Conservation (phyloP, 2,797 vertebrate genomes). For the Loriculus beryllinus region DNA sequence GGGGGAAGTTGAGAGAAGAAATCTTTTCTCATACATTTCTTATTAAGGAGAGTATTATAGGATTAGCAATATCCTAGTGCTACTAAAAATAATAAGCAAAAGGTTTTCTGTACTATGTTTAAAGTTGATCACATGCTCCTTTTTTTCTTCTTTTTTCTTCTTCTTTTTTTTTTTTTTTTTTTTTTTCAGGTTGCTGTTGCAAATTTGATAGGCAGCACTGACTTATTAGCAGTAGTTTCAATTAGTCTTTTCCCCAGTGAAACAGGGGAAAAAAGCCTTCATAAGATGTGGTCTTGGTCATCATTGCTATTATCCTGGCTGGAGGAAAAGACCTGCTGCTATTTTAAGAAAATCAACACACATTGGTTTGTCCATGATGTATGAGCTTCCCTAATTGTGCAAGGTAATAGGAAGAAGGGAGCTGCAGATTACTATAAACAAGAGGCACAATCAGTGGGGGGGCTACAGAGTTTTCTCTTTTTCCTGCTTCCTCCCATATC, state of each 20-base stretch:
- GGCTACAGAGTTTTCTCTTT: background rate
- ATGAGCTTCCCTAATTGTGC: background rate
- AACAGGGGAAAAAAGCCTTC: background rate
- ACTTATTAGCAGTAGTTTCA: conserved; percentile 29
- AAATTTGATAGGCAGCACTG: background rate
- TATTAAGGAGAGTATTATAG: background rate
- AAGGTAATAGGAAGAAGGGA: background rate
- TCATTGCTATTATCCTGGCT: conserved; percentile 9
- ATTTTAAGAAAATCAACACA: conserved; percentile 4
- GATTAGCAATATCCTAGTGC: background rate
- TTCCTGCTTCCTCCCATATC: background rate
- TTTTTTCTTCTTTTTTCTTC: background rate
- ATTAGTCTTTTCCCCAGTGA: conserved; percentile 22
- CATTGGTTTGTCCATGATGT: background rate
- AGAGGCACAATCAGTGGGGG: background rate
- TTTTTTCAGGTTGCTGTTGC: background rate
- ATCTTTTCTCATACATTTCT: background rate
- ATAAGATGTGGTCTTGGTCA: background rate
- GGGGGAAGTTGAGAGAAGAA: background rate
- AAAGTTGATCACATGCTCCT: background rate
- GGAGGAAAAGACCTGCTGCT: background rate
- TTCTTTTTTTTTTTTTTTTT: no score
- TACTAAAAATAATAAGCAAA: background rate
- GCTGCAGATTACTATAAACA: background rate
- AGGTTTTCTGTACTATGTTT: background rate